A percentile compares a stretch with the other conserved stretches of the same genome.
Evolutionary conservation across 1,140 invertebrate genomes (phyloP).

Genomic region (Polypedilum vanderplanki): DNA sequence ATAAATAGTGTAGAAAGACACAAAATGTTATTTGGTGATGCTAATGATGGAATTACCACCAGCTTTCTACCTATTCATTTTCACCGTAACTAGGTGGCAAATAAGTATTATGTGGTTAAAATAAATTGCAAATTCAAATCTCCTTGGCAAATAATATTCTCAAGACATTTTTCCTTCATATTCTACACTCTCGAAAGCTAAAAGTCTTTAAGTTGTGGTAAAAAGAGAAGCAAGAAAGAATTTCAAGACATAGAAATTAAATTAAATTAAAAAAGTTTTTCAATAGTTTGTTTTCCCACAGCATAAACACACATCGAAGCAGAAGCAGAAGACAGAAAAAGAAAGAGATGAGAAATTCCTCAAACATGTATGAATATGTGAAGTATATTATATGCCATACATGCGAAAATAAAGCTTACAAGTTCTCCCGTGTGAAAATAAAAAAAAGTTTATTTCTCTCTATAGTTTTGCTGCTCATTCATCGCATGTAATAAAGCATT

Average conservation of each 20-base stretch:
- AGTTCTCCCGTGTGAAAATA: background rate
- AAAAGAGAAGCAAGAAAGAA: background rate
- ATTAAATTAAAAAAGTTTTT: slow-evolving; percentile 9
- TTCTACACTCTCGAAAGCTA: background rate
- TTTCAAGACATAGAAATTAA: background rate
- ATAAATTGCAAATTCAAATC: too few species aligned
- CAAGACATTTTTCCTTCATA: background rate
- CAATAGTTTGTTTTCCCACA: background rate
- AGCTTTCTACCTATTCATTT: too few species aligned
- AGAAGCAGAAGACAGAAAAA: background rate
- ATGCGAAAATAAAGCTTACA: background rate
- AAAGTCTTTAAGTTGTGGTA: background rate
- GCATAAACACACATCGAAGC: background rate
- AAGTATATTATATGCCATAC: too few species aligned
- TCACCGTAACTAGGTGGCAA: too few species aligned
- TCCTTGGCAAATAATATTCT: background rate
- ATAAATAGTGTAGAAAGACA: too few species aligned
- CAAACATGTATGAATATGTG: too few species aligned
- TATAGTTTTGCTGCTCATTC: background rate
- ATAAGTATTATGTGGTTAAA: too few species aligned
- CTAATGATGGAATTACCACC: too few species aligned
- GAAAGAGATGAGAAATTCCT: too few species aligned
- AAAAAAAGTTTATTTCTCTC: background rate
- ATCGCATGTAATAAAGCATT: slow-evolving; percentile 26
- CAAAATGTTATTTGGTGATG: too few species aligned